Conservation (phyloP, 2,797 vertebrate species). For the Pristis pectinata region DNA sequence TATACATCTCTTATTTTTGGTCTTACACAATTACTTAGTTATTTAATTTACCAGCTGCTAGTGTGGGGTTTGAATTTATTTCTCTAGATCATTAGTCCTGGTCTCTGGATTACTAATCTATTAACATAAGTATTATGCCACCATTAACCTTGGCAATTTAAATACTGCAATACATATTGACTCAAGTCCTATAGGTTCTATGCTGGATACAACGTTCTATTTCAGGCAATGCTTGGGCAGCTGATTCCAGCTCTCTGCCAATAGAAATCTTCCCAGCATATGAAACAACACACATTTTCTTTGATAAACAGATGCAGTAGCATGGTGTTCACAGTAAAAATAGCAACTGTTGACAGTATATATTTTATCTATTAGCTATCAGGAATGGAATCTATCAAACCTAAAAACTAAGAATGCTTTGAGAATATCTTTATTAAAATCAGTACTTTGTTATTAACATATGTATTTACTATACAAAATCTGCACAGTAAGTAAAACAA, state of each 20-base stretch:
- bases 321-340: slow-evolving; percentile 8
- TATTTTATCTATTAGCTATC: slow-evolving; percentile 1
- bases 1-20: not conserved
- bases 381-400: not conserved
- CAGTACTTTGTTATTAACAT: not conserved
- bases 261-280: not conserved
- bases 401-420: not conserved
- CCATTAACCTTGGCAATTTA: slow-evolving; percentile 5
- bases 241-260: not conserved
- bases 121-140: too few species aligned
- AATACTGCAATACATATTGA: not conserved
- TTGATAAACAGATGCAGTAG: slow-evolving; percentile 1
- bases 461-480: not conserved
- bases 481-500: not conserved
- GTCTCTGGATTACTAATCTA: too few species aligned
- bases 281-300: slow-evolving; percentile 31
- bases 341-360: not conserved
- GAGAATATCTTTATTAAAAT: not conserved
- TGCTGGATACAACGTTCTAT: slow-evolving; percentile 16
- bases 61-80: too few species aligned
- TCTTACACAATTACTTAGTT: not conserved
- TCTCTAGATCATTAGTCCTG: too few species aligned
- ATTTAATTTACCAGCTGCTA: too few species aligned
- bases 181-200: not conserved
- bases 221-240: not conserved